Evolutionary conservation across 2,888 invertebrate genomes (phyloP).

Genomic region (Thera britannica): DNA sequence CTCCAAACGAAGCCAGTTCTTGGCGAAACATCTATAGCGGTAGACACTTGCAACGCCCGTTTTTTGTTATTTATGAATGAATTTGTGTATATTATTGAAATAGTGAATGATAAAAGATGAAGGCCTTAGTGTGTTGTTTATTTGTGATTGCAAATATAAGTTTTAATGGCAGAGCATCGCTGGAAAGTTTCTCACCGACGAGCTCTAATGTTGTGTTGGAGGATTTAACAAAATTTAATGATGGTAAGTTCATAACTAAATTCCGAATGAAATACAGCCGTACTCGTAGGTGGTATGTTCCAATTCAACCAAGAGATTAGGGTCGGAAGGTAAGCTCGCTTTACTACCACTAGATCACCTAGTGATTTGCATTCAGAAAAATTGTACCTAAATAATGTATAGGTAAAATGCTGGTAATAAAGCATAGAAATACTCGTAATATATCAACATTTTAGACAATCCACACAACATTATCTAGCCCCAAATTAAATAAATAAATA

Average conservation of each 20-base stretch:
- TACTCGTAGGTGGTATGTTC: too few species aligned
- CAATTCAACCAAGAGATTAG: too few species aligned
- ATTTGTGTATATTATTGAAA: slow-evolving; percentile 1
- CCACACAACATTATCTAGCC: too few species aligned
- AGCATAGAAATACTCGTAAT: too few species aligned
- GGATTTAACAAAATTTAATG: slow-evolving; percentile 68
- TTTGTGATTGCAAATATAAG: slow-evolving; percentile 71
- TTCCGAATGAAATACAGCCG: background rate
- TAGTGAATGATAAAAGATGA: slow-evolving; percentile 55
- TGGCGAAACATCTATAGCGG: slow-evolving; percentile 18
- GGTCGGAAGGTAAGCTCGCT: too few species aligned
- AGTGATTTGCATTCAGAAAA: too few species aligned
- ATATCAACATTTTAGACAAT: too few species aligned
- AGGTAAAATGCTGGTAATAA: too few species aligned
- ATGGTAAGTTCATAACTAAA: slow-evolving; percentile 54
- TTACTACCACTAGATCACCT: too few species aligned
- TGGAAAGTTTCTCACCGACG: slow-evolving; percentile 69
- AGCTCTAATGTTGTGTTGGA: slow-evolving; percentile 63
- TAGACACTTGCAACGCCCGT: slow-evolving; percentile 11
- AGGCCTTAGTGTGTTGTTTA: slow-evolving; percentile 64
- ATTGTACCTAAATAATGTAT: too few species aligned
- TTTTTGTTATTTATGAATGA: slow-evolving; percentile 10
- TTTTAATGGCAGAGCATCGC: slow-evolving; percentile 73
- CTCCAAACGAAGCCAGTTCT: slow-evolving; percentile 23
- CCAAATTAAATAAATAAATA: too few species aligned